Evolutionary conservation across 2,113 vertebrate genomes (phyloP), one percentile per base, ranked within the genome.

Genomic region (Thalassarche chlororhynchos): DNA sequence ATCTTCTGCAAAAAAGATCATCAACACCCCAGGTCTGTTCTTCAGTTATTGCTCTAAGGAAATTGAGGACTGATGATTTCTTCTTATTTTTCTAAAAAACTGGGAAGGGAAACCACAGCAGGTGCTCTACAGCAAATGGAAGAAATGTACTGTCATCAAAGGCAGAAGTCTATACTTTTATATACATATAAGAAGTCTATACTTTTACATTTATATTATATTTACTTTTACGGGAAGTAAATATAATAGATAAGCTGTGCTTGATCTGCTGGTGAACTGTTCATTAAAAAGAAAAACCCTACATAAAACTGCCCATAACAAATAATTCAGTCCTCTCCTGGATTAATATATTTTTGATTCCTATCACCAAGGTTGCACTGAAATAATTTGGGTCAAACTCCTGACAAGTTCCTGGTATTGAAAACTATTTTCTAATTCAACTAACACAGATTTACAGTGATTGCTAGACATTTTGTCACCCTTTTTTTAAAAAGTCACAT

Each of bases 381-480:
- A 84, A 97, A 92, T 87, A 47, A 89, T 68, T 58, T 42, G 19
- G 26, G 80, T 81, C 86, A 95, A 96, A 81, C 12, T 82, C 55
- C 64, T 87, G 19, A 16, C 58, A 91, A 81, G 65, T 68, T 78
- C 26, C 57, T 91, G 38, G 12, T 68, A 87, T n/a, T 69, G n/a
- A 89, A 93, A 93, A 84, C 51, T 84, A 16, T 78, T 81, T 88
- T 84, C 54, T 66, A 89, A 95, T 84, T 72, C 34, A 82, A 61
- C 46, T 52, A 88, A 80, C 14, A 49, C 9, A 90, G 31, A 82
- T 66, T 87, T 81, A 66, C 29, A 58, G 38, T 23, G 38, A 92
- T 87, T 75, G 32, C 34, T 47, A 83, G 58, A 89, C 10, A 89
- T 17, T 60, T 61, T 81, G 65, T 74, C 38, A 81, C 18, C 1